Percentiles rank a stretch among this genome's conserved stretches.
Evolutionary conservation across 2,113 vertebrate species (phyloP).

Genomic region (Hippopotamus amphibius): DNA sequence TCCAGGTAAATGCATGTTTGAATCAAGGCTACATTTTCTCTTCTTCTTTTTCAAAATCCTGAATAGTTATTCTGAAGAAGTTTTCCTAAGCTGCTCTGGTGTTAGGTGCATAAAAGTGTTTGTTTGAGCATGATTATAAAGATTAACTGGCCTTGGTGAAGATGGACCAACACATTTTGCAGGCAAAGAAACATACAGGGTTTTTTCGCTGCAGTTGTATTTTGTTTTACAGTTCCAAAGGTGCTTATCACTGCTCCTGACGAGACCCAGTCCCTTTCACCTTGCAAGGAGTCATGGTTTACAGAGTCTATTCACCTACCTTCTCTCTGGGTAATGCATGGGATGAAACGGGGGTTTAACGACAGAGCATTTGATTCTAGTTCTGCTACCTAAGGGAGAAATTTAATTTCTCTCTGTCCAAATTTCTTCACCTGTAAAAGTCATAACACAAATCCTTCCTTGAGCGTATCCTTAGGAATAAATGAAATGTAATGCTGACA

Average conservation of each 20-base stretch:
- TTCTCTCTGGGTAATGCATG: not conserved
- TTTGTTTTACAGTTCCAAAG: constrained; percentile 16
- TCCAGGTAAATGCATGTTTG: not conserved
- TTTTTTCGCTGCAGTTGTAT: not conserved
- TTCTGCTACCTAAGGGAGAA: not conserved
- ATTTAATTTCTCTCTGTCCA: not conserved
- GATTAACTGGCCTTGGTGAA: not conserved
- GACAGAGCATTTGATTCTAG: not conserved
- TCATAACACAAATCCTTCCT: not conserved
- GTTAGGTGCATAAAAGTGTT: not conserved
- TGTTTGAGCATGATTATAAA: constrained; percentile 14
- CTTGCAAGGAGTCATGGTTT: not conserved
- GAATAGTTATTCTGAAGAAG: not conserved
- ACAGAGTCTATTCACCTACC: not conserved
- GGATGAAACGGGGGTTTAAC: not conserved
- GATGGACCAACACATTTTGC: not conserved
- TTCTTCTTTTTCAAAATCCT: not conserved
- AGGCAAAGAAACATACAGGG: not conserved
- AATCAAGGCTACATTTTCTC: not conserved
- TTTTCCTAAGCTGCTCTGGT: constrained; percentile 11
- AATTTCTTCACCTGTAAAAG: constrained; percentile 48
- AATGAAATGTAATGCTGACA: not conserved
- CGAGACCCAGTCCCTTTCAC: not conserved
- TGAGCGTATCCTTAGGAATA: not conserved
- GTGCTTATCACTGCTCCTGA: not conserved